Conservation (phyloP, 2,113 vertebrate genomes). For the Oryzias celebensis region DNA sequence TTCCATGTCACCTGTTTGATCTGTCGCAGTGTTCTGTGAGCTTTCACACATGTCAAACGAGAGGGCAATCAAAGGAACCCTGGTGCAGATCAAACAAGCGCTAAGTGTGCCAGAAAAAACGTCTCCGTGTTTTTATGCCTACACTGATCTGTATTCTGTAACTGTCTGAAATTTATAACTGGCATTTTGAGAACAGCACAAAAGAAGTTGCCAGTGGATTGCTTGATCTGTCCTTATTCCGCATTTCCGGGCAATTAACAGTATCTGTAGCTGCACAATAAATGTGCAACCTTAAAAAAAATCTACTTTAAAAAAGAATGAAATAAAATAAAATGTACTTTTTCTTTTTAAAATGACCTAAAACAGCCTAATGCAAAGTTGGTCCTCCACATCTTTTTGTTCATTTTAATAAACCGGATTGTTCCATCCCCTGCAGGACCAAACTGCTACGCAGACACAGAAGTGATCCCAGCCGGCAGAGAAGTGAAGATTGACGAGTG, state of each 20-base stretch:
- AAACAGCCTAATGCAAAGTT: too few relatives aligned
- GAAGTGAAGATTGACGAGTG: slow-evolving; percentile 96
- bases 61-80: too few relatives aligned
- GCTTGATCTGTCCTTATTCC: background rate
- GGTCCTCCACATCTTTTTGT: background rate
- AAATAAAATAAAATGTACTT: background rate
- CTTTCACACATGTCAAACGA: too few relatives aligned
- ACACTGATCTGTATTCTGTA: too few relatives aligned
- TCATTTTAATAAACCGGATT: slow-evolving; percentile 6
- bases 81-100: too few relatives aligned
- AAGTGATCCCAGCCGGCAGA: slow-evolving; percentile 93
- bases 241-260: background rate
- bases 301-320: too few relatives aligned
- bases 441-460: slow-evolving; percentile 94
- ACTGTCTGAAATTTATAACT: background rate
- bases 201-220: slow-evolving; percentile 25
- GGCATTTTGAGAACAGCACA: slow-evolving; percentile 17
- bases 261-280: slow-evolving; percentile 18
- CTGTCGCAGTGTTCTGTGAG: too few relatives aligned
- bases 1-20: too few relatives aligned
- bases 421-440: slow-evolving; percentile 82
- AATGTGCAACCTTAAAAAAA: background rate
- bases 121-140: too few relatives aligned
- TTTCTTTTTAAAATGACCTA: background rate
- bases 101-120: too few relatives aligned